Percentiles rank a stretch among this genome's conserved stretches.
Conservation (phyloP, 2,888 invertebrate genomes). For the Heliconius ethilla region DNA sequence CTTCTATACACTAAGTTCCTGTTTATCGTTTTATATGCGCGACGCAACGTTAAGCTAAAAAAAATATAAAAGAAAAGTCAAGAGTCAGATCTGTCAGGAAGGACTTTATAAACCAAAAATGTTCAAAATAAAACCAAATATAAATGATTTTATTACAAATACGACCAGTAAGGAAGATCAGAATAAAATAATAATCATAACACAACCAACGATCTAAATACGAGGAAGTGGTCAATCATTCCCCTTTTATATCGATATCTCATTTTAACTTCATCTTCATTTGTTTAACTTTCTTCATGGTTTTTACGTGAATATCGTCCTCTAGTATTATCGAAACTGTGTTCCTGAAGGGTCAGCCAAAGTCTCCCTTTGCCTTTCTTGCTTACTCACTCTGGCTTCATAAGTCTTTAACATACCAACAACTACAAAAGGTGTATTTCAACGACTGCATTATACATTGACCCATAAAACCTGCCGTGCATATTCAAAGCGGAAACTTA, state of each 20-base stretch:
- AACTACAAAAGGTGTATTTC: not conserved
- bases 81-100: not conserved
- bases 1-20: too few relatives aligned
- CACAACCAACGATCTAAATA: slow-evolving; percentile 60
- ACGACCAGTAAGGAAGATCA: not conserved
- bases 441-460: not conserved
- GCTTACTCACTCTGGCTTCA: too few relatives aligned
- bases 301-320: too few relatives aligned
- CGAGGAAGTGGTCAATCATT: slow-evolving; percentile 79
- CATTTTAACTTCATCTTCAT: not conserved
- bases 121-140: not conserved
- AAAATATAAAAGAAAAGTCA: too few relatives aligned
- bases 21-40: too few relatives aligned
- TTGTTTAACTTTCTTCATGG: too few relatives aligned
- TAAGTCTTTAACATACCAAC: too few relatives aligned
- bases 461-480: slow-evolving; percentile 11
- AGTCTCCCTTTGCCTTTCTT: too few relatives aligned
- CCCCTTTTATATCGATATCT: slow-evolving; percentile 63
- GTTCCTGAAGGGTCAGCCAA: too few relatives aligned
- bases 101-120: not conserved
- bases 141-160: not conserved
- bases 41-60: too few relatives aligned
- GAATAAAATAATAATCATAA: slow-evolving; percentile 53
- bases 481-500: not conserved
- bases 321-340: too few relatives aligned